Evolutionary conservation across 1,140 invertebrate species (phyloP), one percentile per base, ranked within the genome.

Genomic region (Zaprionus davidi): DNA sequence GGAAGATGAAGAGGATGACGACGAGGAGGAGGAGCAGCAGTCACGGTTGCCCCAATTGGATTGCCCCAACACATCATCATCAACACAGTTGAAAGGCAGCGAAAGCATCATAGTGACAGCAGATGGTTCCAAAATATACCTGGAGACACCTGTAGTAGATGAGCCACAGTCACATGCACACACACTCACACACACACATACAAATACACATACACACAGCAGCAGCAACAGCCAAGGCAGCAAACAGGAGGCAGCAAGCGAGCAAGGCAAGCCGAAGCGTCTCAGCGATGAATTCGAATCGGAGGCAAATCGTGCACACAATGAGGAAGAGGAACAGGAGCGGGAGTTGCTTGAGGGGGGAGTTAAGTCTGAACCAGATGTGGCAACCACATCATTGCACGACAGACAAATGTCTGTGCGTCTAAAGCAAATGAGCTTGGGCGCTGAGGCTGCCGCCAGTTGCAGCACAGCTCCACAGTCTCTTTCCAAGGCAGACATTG

Each of bases 111-210:
- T 92, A 11, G 75, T 81, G 57, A 73, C 87, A 13, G 78, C 91
- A 13, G 88, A 90, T 65, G 91, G 88, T 22, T 86, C 83, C 2
- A 91, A 86, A 57, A 91, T 92, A 51, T 92, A 86, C 26, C 64
- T 92, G 17, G 92, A 92, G 62, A 92, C 92, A 17, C 92, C 92
- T 17, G 83, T 92, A 5, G 83, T 92, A 2, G 92, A 92, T 46
- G 92, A 92, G 31, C 57, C 81, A 28, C 82, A 87, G 51, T 73
- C 81, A 17, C 82, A 65, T 55, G 26, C 58, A 44, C 81, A 51
- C 22, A 51, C 81, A 31, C 82, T 84, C 26, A 44, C 58, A 44
- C 81, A 51, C 12, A 51, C 81, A 31, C 82, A 87, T 51, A 24
- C 81, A 31, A 81, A 87, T 51, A 20, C 41, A 53, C 81, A 84